These are phyloP conservation scores for Lasioglossum lativentre DNA, from an alignment of 2,888 invertebrate species.

Conservation along the genomic window DNA sequence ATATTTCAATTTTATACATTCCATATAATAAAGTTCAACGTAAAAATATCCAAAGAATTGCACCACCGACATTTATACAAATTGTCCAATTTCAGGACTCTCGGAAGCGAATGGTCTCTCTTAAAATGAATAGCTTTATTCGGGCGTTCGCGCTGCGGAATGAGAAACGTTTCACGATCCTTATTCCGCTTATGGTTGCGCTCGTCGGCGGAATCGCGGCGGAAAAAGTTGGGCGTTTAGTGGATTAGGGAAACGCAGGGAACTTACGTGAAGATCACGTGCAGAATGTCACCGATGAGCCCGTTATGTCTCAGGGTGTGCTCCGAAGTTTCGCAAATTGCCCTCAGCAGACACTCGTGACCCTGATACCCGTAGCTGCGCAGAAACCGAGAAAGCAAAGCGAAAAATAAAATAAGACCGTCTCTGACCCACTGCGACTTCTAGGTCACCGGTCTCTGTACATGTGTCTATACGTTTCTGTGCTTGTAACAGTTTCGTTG, in stretches of 20 bases:
- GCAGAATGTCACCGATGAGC: constrained; percentile 90
- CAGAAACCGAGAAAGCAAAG: constrained; percentile 50
- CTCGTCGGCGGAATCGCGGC: not conserved
- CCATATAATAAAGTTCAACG: not conserved
- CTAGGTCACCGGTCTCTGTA: constrained; percentile 43
- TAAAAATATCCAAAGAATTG: not conserved
- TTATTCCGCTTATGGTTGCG: not conserved
- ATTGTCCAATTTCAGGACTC: not conserved
- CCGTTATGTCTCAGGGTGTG: constrained; percentile 89
- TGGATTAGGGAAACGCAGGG: not conserved
- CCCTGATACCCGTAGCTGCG: constrained; percentile 70
- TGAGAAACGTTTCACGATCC: not conserved
- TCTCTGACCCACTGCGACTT: constrained; percentile 54
- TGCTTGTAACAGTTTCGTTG: constrained; percentile 20
- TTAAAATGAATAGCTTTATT: not conserved
- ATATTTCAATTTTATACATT: not conserved
- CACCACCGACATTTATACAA: not conserved
- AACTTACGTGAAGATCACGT: constrained; percentile 89
- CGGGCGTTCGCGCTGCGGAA: not conserved
- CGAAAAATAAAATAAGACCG: constrained; percentile 57
- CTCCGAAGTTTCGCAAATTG: constrained; percentile 91
- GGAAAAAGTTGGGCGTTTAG: not conserved
- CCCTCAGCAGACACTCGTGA: constrained; percentile 89
- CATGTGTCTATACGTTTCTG: constrained; percentile 1
- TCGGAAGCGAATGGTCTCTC: no score